Evolutionary conservation across 2,113 vertebrate species (phyloP), one percentile per base, ranked within the genome.

Genomic region (Hippocampus comes): DNA sequence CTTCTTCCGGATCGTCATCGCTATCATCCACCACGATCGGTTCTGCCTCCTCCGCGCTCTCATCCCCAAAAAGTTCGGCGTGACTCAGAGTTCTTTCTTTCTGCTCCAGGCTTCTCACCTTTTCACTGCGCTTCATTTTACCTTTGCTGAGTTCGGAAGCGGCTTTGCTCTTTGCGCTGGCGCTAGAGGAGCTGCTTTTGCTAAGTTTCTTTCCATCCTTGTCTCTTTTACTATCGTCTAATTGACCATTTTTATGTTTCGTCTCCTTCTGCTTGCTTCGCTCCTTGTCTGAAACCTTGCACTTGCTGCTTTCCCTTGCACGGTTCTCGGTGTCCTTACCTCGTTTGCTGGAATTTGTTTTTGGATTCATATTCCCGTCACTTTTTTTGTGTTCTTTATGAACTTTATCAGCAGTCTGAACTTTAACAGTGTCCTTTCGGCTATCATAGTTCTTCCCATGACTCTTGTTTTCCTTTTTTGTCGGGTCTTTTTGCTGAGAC

Each of bases 41-140:
- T 0, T 94, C 88, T 0, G 92, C 91, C 0, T 97, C 95, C 0
- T 97, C 96, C 4, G 93, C 95, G 0, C 96, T 99, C 82, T 99
- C 97, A 0, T 96, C 96, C 0, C 97, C 97, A 9, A 99, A 99
- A 72, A 99, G 92, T 61, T 98, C 97, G 0, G 86, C 93, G 0
- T 98, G 97, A 77, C 96, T 99, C 73, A 98, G 72, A 30, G 90
- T 90, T 76, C 64, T 82, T 55, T 87, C 90, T 76, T 94, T 96
- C 51, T 78, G 46, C 75, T 86, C 67, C 0, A 11, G 38, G 69
- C 41, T 78, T 70, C 88, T 85, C 63, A 70, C 77, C 15, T 78
- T 72, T 5, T 72, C 72, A 21, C 60, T 78, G 57, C 71, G 86
- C 72, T 85, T 90, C 1, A 7, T 21, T 57, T 83, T 91, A 15